Percentiles rank a stretch among this genome's conserved stretches.
These are phyloP conservation scores for Lichenostomus cassidix DNA, from an alignment of 2,113 vertebrate species.

Conservation along the genomic window DNA sequence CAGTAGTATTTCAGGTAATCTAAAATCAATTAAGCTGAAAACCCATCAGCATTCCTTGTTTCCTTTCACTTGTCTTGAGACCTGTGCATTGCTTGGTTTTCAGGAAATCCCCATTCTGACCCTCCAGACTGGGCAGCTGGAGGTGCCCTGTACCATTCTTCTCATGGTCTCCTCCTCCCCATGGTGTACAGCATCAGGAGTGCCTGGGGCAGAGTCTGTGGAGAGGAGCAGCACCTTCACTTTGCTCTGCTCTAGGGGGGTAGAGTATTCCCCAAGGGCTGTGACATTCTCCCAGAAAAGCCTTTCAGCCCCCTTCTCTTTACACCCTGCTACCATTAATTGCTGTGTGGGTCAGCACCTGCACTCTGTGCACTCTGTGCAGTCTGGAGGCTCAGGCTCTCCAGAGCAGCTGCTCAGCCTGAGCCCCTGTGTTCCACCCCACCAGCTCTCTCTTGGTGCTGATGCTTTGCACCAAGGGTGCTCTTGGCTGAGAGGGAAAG, in stretches of 20 bases:
- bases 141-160: accelerated
- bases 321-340: accelerated
- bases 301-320: background rate
- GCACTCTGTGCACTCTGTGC: background rate
- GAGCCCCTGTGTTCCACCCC: accelerated
- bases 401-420: background rate
- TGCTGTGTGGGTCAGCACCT: background rate
- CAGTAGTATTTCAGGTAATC: background rate
- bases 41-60: background rate
- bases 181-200: background rate
- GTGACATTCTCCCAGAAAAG: background rate
- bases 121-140: background rate
- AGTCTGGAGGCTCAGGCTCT: background rate
- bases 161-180: background rate
- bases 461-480: background rate
- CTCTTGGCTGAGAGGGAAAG: background rate
- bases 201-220: accelerated
- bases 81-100: background rate
- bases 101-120: background rate
- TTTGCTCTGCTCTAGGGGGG: background rate
- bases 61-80: background rate
- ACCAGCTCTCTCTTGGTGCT: background rate
- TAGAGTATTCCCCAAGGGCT: background rate
- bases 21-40: background rate
- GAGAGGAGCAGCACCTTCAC: background rate